phyloP scores from a whole-genome alignment of 2,888 invertebrate species.

The Ectemnius continuus region DNA sequence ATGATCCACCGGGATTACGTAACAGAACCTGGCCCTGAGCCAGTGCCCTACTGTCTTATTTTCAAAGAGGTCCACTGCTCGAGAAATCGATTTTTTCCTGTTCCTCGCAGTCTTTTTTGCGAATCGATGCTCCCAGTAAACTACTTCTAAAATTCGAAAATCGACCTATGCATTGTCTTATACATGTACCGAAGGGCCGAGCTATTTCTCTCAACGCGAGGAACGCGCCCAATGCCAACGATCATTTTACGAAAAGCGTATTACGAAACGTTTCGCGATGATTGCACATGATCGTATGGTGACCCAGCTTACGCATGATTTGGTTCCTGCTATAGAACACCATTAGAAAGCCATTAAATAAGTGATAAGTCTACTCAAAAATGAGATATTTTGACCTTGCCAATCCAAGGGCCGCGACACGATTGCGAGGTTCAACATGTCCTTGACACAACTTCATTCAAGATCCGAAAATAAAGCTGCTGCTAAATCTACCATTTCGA shows the following conservation, averaged over 20 bases:
- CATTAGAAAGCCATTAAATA: too few species aligned
- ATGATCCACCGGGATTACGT: constrained; percentile 60
- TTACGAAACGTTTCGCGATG: constrained; percentile 8
- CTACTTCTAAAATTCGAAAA: not conserved
- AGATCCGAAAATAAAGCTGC: too few species aligned
- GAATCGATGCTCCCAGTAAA: too few species aligned
- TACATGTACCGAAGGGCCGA: not conserved
- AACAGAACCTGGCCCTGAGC: constrained; percentile 63
- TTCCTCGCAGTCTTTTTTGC: too few species aligned
- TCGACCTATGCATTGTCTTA: not conserved
- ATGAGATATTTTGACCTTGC: too few species aligned
- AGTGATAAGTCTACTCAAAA: too few species aligned
- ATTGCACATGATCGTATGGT: not conserved
- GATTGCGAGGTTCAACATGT: too few species aligned
- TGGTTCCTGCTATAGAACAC: too few species aligned
- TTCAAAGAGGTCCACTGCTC: constrained; percentile 11
- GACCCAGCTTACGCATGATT: too few species aligned
- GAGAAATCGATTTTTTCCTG: not conserved
- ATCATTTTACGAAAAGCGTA: not conserved
- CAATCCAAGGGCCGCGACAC: too few species aligned
- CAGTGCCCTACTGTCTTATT: constrained; percentile 60
- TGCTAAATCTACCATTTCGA: too few species aligned
- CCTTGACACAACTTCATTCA: too few species aligned
- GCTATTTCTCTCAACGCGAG: not conserved
- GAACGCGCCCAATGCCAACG: not conserved